Conservation (phyloP, 2,797 vertebrate genomes). For the Petrocephalus sullivani region DNA sequence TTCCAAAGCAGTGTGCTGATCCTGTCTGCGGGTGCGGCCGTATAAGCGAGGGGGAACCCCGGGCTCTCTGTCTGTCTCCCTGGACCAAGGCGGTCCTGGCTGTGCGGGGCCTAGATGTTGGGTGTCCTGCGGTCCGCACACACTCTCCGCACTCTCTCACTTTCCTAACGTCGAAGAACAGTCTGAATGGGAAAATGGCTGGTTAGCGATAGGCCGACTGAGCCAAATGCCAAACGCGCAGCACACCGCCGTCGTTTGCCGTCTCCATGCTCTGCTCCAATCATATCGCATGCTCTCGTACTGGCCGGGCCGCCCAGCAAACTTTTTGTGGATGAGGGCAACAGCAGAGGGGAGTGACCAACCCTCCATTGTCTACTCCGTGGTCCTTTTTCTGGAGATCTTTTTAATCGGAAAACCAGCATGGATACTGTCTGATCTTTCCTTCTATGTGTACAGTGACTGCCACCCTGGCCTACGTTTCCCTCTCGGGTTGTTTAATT, state of each 20-base stretch:
- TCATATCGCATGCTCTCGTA: not conserved
- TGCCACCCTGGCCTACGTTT: not conserved
- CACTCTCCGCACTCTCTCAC: not conserved
- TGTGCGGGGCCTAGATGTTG: not conserved
- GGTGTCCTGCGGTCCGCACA: conserved; percentile 18
- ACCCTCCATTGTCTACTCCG: conserved; percentile 1
- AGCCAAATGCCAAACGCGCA: not conserved
- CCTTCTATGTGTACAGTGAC: not conserved
- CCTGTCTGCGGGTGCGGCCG: not conserved
- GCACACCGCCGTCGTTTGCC: not conserved
- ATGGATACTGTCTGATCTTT: not conserved
- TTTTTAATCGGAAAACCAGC: conserved; percentile 15
- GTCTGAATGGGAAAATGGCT: not conserved
- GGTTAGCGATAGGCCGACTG: not conserved
- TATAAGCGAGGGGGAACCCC: not conserved
- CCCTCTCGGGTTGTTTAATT: not conserved
- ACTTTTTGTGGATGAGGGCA: not conserved
- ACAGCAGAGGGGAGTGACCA: not conserved
- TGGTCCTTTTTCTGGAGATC: not conserved
- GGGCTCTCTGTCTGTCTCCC: not conserved
- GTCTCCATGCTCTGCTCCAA: not conserved
- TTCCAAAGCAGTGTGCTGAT: not conserved
- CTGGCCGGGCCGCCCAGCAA: not conserved
- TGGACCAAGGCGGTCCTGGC: too few relatives aligned
- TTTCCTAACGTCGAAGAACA: not conserved